Evolutionary conservation across 2,797 vertebrate species (phyloP).

Genomic region (Fundulus diaphanus): DNA sequence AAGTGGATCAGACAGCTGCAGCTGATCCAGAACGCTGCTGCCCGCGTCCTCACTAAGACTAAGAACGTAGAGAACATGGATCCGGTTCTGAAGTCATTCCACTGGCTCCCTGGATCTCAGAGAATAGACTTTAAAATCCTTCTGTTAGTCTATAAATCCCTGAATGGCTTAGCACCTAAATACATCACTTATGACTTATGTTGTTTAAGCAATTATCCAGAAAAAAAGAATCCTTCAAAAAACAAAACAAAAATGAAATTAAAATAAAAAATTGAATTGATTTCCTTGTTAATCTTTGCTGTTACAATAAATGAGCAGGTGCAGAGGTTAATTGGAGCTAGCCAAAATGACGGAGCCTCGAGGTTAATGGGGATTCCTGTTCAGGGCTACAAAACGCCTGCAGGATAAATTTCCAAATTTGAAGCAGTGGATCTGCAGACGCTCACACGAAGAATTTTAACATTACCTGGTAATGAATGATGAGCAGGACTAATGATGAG

Average conservation of each 20-base stretch:
- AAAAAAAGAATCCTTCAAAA: slow-evolving; percentile 8
- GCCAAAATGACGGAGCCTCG: slow-evolving; percentile 44
- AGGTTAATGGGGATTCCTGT: slow-evolving; percentile 68
- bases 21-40: no score
- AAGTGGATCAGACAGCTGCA: no score
- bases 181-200: slow-evolving; percentile 1
- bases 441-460: slow-evolving; percentile 40
- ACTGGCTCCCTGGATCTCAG: no score
- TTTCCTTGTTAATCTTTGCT: slow-evolving; percentile 17
- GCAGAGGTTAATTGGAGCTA: slow-evolving; percentile 56
- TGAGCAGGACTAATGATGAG: slow-evolving; percentile 35
- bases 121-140: no score
- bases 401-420: slow-evolving; percentile 57
- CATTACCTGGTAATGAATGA: slow-evolving; percentile 45
- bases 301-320: slow-evolving; percentile 37
- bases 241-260: slow-evolving; percentile 13
- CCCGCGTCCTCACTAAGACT: no score
- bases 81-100: no score
- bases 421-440: slow-evolving; percentile 36
- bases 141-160: no score
- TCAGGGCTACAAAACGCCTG: slow-evolving; percentile 46
- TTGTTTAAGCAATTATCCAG: slow-evolving; percentile 16
- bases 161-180: no score
- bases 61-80: no score
- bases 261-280: slow-evolving; percentile 19